Base-by-base conservation (phyloP, 2,113 vertebrate species). In the Connochaetes taurinus region DNA sequence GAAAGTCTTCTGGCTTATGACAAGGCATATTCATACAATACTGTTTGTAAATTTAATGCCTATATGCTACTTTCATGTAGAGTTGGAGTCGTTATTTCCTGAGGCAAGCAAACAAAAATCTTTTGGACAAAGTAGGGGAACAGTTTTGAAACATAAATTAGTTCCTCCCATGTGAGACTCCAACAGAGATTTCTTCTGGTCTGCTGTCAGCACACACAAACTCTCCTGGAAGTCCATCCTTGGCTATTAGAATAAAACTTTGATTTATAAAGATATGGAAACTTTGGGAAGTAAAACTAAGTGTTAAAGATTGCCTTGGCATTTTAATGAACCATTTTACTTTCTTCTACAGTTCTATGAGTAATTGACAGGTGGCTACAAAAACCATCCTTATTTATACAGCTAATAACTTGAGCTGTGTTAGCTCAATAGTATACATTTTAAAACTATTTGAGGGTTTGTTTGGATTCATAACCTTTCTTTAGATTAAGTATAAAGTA, bases 401-500 rank as follows among this genome's bases (percentile, higher is more conserved):
- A 47, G 45, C 15, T 29, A 78, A 50, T 16, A 50, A 76, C 31
- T 55, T 40, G 23, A 88, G 85, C 16, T 57, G 13, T 57, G 55
- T 53, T 33, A 9, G 47, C 47, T 62, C 47, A 6, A 11, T 3
- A 13, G 33, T 27, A 27, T 23, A 14, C 29, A 64, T 89, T 67
- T 95, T 7, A 67, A 92, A 58, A 67, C 55, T 57, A 78, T 64
- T 82, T 78, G 90, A 92, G 15, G 36, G 19, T 33, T 67, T 47
- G 25, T 64, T 17, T 33, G 62, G 67, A 50, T 23, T 64, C 36
- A 92, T 78, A 80, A 64, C 12, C 10, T 31, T 29, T 85, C 40
- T 71, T 92, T 40, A 50, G 19, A 55, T 88, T 84, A 85, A 92
- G 55, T 25, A 3, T n/a, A 25, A 74, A 40, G 7, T 13, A 80